Conservation (phyloP, 1,140 invertebrate species). For the Sycophila sp. region DNA sequence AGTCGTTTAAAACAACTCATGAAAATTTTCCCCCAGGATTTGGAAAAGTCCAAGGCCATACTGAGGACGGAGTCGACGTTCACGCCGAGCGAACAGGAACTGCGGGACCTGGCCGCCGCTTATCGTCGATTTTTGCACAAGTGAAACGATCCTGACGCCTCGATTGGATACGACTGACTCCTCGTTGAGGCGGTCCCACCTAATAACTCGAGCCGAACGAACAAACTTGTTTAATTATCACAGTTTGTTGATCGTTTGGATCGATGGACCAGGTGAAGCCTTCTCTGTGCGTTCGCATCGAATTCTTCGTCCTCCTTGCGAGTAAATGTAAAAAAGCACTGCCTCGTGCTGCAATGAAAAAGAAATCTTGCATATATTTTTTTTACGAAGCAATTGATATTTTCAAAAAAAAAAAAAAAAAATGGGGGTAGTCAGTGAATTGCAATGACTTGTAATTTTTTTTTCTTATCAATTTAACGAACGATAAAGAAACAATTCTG, state of each 20-base stretch:
- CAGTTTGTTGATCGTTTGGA: conserved; percentile 66
- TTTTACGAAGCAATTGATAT: no score
- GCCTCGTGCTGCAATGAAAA: no score
- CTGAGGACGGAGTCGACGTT: conserved; percentile 58
- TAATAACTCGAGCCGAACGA: conserved; percentile 68
- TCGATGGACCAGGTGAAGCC: conserved; percentile 60
- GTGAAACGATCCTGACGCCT: not conserved
- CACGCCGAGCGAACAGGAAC: conserved; percentile 59
- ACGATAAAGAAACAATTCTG: no score
- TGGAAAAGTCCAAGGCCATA: conserved; percentile 56
- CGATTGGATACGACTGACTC: not conserved
- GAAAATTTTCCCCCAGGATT: conserved; percentile 47
- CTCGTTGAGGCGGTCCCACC: conserved; percentile 32
- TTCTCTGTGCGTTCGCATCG: no score
- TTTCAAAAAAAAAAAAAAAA: no score
- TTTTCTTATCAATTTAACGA: no score
- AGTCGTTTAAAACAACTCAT: not conserved
- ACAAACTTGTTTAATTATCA: conserved; percentile 64
- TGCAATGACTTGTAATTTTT: no score
- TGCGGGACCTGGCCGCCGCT: conserved; percentile 45
- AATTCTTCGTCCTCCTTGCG: no score
- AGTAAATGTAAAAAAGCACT: no score
- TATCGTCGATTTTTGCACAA: conserved; percentile 47
- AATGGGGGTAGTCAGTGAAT: no score
- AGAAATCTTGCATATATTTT: no score